Percentiles rank a stretch among this genome's conserved stretches.
These are phyloP conservation scores for Chloroceryle aenea DNA, from an alignment of 2,113 vertebrate genomes.

Conservation along the genomic window DNA sequence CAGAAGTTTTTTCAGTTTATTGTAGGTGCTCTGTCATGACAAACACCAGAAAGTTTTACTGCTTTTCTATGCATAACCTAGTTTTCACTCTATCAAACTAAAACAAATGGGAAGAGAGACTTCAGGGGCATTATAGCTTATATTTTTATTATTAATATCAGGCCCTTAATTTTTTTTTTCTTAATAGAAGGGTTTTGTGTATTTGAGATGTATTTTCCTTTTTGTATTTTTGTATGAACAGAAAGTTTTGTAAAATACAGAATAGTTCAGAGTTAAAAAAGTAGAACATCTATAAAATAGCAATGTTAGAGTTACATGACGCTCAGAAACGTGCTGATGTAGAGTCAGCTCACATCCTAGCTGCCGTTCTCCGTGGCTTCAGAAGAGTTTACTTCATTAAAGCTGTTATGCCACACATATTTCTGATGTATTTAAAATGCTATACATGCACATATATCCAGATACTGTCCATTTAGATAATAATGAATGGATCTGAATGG, in stretches of 20 bases:
- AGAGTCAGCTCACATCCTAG: neutral
- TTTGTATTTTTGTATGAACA: neutral
- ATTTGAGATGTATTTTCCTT: neutral
- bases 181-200: neutral
- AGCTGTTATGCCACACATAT: rapidly evolving
- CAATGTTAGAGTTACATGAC: neutral
- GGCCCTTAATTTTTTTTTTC: neutral
- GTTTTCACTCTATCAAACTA: neutral
- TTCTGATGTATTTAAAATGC: neutral
- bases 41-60: neutral
- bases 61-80: neutral
- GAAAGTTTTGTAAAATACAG: neutral
- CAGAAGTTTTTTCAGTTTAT: neutral
- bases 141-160: neutral
- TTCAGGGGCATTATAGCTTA: neutral
- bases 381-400: neutral
- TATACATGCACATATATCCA: neutral
- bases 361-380: neutral
- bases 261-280: neutral
- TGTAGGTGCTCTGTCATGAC: neutral
- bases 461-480: neutral
- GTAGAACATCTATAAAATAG: neutral
- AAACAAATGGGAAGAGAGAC: neutral
- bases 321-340: neutral
- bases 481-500: neutral